Percentiles rank a stretch among this genome's conserved stretches.
These are phyloP conservation scores for Andrena chrysosceles DNA, from an alignment of 2,888 invertebrate species.

Conservation along the genomic window DNA sequence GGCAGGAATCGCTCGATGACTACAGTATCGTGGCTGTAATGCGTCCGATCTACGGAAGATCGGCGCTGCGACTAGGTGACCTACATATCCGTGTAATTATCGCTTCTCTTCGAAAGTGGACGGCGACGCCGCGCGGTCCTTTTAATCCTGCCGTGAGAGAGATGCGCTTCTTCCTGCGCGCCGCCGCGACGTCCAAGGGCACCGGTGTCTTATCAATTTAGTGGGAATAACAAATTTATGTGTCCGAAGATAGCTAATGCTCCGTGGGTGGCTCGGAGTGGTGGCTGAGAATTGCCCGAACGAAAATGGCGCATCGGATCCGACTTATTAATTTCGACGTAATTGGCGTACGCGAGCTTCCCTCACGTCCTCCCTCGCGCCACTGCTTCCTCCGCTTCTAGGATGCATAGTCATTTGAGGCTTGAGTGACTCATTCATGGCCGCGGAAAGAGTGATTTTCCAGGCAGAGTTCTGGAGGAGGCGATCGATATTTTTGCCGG, in stretches of 20 bases:
- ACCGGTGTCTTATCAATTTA: neutral
- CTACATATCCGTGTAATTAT: conserved; percentile 40
- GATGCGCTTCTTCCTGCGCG: too few species aligned
- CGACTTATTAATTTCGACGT: conserved; percentile 35
- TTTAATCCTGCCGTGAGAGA: neutral
- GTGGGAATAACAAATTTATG: neutral
- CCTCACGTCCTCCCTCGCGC: neutral
- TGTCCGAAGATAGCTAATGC: neutral
- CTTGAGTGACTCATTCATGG: conserved; percentile 8
- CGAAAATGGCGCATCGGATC: conserved; percentile 8
- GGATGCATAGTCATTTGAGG: conserved; percentile 8
- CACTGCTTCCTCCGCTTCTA: neutral
- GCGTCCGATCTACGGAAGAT: neutral
- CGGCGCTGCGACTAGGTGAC: neutral
- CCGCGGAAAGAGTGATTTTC: conserved; percentile 43
- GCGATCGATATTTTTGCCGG: neutral
- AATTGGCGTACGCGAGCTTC: neutral
- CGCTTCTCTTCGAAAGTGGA: conserved; percentile 32
- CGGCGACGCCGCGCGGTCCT: neutral
- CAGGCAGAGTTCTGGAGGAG: neutral
- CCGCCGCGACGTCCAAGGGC: neutral
- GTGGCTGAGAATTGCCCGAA: neutral
- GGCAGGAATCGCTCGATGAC: conserved; percentile 21
- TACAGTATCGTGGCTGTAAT: neutral
- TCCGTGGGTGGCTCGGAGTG: neutral